phyloP scores from a whole-genome alignment of 2,888 invertebrate species.

The Chymomyza caudatula region DNA sequence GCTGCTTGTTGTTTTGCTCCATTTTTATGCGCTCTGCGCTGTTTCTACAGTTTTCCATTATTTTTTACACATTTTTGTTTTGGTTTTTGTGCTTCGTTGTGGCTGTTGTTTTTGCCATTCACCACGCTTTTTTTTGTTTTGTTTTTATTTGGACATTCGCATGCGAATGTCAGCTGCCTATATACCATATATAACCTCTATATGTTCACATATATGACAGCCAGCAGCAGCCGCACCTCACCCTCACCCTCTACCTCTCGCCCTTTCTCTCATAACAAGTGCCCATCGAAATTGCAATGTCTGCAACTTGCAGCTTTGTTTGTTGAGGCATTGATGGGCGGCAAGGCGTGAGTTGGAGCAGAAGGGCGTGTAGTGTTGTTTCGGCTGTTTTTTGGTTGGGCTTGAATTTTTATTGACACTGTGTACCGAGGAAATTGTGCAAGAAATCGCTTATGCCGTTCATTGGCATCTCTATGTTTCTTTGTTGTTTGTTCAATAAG shows the following conservation, averaged over 20 bases:
- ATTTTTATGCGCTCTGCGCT: constrained; percentile 40
- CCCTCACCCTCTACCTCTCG: not conserved
- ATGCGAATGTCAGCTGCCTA: constrained; percentile 69
- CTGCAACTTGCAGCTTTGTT: constrained; percentile 69
- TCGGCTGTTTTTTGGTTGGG: constrained; percentile 27
- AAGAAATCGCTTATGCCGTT: constrained; percentile 51
- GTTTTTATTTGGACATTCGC: constrained; percentile 68
- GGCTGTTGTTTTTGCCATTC: constrained; percentile 37
- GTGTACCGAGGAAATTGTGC: constrained; percentile 56
- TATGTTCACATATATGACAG: constrained; percentile 6
- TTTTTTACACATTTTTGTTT: constrained; percentile 74
- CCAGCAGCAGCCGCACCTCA: too few relatives aligned
- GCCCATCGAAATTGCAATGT: constrained; percentile 63
- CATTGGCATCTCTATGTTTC: constrained; percentile 11
- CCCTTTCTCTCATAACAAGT: constrained; percentile 26
- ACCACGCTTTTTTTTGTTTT: constrained; percentile 43
- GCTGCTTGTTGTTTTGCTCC: constrained; percentile 52
- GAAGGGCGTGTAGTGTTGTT: not conserved
- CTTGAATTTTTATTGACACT: constrained; percentile 62
- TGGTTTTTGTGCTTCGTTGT: constrained; percentile 67
- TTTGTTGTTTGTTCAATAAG: constrained; percentile 8
- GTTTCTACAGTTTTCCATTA: constrained; percentile 26
- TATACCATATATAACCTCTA: constrained; percentile 15
- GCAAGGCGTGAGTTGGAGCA: constrained; percentile 30
- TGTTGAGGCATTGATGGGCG: constrained; percentile 23